A percentile compares a stretch with the other conserved stretches of the same genome.
Conservation (phyloP, 1,140 invertebrate species). For the Oncopeltus fasciatus region DNA sequence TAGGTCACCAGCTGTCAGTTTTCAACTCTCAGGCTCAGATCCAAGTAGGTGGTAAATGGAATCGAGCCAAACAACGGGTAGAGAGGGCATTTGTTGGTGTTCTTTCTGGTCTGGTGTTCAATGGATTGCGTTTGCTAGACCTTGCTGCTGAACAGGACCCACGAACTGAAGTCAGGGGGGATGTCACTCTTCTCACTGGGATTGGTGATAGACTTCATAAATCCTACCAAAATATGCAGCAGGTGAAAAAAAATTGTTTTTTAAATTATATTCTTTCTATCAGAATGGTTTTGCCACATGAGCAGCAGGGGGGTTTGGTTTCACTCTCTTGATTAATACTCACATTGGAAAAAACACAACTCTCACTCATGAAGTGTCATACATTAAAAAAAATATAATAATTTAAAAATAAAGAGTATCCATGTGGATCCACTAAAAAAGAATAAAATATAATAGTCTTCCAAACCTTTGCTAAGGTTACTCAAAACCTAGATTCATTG, state of each 20-base stretch:
- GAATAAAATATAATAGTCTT: too few relatives aligned
- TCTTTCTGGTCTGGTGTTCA: conserved; percentile 75
- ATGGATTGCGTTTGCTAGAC: conserved; percentile 70
- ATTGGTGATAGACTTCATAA: conserved; percentile 52
- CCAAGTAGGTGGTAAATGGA: conserved; percentile 76
- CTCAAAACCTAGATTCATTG: too few relatives aligned
- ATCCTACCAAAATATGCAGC: conserved; percentile 62
- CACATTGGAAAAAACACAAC: too few relatives aligned
- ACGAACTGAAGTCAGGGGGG: conserved; percentile 52
- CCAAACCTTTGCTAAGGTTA: too few relatives aligned
- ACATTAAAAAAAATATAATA: too few relatives aligned
- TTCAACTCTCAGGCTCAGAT: conserved; percentile 86
- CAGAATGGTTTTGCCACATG: too few relatives aligned
- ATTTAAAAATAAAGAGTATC: too few relatives aligned
- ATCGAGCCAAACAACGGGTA: conserved; percentile 46
- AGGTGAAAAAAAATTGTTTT: conserved; percentile 39
- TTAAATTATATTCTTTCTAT: too few relatives aligned
- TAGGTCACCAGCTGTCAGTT: conserved; percentile 75
- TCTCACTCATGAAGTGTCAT: too few relatives aligned
- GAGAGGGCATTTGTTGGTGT: conserved; percentile 70
- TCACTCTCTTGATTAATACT: too few relatives aligned
- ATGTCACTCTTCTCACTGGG: conserved; percentile 54
- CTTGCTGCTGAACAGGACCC: conserved; percentile 66
- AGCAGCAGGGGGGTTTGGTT: too few relatives aligned
- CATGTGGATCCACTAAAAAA: too few relatives aligned